Evolutionary conservation across 2,797 vertebrate genomes (phyloP).

Genomic region (Acanthurus tractus): DNA sequence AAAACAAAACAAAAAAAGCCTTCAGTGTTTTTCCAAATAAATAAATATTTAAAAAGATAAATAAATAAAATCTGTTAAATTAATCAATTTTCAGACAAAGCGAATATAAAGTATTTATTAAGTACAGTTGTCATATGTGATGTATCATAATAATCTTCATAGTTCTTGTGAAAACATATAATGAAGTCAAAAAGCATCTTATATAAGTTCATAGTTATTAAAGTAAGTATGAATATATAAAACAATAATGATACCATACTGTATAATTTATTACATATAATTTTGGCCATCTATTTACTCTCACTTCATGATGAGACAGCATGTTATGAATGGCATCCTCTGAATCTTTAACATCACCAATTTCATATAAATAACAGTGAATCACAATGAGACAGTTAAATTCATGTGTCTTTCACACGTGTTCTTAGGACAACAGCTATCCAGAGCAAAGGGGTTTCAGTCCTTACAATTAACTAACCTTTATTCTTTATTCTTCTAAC

Average conservation of each 20-base stretch:
- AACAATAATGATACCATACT: no score
- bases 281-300: background rate
- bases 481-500: slow-evolving; percentile 19
- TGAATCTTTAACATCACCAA: background rate
- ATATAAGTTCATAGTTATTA: no score
- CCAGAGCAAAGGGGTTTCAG: background rate
- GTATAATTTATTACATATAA: no score
- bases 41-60: no score
- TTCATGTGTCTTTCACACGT: background rate
- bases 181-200: background rate
- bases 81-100: no score
- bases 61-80: no score
- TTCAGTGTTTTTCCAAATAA: no score
- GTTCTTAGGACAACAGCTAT: background rate
- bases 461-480: slow-evolving; percentile 5
- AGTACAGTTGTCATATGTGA: no score
- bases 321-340: background rate
- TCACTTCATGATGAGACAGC: background rate
- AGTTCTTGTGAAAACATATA: background rate
- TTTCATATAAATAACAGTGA: background rate
- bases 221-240: background rate
- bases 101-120: no score
- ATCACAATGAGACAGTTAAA: background rate
- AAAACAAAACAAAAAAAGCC: no score
- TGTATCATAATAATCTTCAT: background rate